Percentiles rank a stretch among this genome's conserved stretches.
These are phyloP conservation scores for Sussaba pulchella DNA, from an alignment of 2,888 invertebrate genomes.

Conservation along the genomic window DNA sequence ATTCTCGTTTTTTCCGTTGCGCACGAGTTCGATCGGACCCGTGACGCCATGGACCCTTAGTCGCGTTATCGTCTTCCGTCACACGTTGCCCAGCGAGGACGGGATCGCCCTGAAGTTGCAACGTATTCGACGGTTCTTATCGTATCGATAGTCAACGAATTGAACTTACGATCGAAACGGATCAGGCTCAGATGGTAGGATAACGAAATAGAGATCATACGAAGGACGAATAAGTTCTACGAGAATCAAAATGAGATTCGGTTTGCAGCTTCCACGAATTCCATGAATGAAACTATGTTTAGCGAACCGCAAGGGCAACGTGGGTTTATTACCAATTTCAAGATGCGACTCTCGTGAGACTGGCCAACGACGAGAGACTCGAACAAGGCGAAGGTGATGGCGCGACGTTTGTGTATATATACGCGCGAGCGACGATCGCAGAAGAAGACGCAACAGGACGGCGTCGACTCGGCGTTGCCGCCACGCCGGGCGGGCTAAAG, in stretches of 20 bases:
- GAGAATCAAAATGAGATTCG: too few species aligned
- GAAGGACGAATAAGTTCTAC: too few species aligned
- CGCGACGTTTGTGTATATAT: slow-evolving; percentile 1
- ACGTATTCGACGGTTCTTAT: too few species aligned
- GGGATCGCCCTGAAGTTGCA: too few species aligned
- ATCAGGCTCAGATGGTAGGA: too few species aligned
- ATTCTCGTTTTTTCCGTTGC: background rate
- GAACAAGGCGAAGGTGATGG: slow-evolving; percentile 43
- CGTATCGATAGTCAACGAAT: too few species aligned
- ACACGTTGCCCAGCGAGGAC: too few species aligned
- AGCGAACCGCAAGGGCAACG: slow-evolving; percentile 27
- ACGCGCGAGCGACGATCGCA: slow-evolving; percentile 36
- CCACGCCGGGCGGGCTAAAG: slow-evolving; percentile 49
- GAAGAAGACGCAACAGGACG: slow-evolving; percentile 18
- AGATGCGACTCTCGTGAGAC: slow-evolving; percentile 54
- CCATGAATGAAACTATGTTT: too few species aligned
- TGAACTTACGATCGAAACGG: too few species aligned
- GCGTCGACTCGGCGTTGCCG: slow-evolving; percentile 29
- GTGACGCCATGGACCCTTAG: background rate
- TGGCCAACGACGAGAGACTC: slow-evolving; percentile 30
- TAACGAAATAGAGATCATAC: too few species aligned
- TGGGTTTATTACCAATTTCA: slow-evolving; percentile 62
- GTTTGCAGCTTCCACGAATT: too few species aligned
- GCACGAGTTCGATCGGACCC: slow-evolving; percentile 35
- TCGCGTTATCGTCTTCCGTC: too few species aligned